Evolutionary conservation across 2,113 vertebrate genomes (phyloP), one percentile per base, ranked within the genome.

Genomic region (Ptilonorhynchus violaceus): DNA sequence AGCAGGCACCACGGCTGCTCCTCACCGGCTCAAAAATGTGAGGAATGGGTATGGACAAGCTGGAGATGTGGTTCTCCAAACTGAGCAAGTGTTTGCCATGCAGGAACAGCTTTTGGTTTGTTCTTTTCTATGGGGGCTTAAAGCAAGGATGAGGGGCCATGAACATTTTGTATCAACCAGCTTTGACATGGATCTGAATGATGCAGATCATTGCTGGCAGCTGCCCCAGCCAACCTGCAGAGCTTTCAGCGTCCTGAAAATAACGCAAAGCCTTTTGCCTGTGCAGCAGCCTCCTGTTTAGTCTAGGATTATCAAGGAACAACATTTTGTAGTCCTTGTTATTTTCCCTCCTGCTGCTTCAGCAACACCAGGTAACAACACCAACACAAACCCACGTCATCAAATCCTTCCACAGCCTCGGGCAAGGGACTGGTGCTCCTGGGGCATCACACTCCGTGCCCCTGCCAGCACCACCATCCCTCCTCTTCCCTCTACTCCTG

Each of bases 171-270:
- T 55, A 52, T 33, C 50, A 69, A 56, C 17, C 66, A 95, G 77
- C 37, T 93, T 50, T 70, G 47, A 67, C 27, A 1, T 11, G 33
- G 69, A 35, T 76, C 23, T 37, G 35, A 81, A 30, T 10, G 58
- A 80, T 63, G 15, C 46, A 85, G 41, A 62, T 60, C 75, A 33
- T 10, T 55, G 46, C 72, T 37, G 10, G 17, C 64, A 93, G 86
- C 79, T 94, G 90, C 46, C 39, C 89, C 69, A 81, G 85, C 47
- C 76, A 95, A 92, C 89, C 75, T 69, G 74, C 89, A 91, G 84
- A 81, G 83, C 73, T 83, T 49, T 16, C 85, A 77, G 67, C 69
- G 77, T 73, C 59, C 78, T 79, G 76, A 39, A 94, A 81, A 75
- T 17, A n/a, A 53, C 1, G 25, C 59, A 72, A 58, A 92, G 64